Evolutionary conservation across 2,113 vertebrate genomes (phyloP).

Genomic region (Eulacestoma nigropectus): DNA sequence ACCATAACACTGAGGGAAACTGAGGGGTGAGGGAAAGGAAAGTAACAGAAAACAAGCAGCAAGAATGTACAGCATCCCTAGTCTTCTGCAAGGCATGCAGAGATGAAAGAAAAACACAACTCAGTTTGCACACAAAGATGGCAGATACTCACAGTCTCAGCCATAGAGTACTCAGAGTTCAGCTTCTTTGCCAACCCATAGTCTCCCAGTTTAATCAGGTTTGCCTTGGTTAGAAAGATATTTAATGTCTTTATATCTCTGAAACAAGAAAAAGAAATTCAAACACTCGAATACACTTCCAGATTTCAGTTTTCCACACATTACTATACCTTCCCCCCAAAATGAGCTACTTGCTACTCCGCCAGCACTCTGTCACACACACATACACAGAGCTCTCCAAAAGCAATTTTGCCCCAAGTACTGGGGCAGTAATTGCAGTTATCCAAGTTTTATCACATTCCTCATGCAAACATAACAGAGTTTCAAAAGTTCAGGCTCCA

Average conservation of each 20-base stretch:
- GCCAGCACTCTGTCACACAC: neutral
- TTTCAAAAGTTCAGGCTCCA: neutral
- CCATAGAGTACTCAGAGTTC: conserved; percentile 94
- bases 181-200: conserved; percentile 97
- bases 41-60: neutral
- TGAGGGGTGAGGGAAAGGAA: neutral
- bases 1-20: neutral
- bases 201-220: conserved; percentile 96
- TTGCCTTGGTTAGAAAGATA: conserved; percentile 98
- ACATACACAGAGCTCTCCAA: neutral
- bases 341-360: neutral
- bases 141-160: conserved; percentile 86
- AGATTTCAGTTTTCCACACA: neutral
- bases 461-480: neutral
- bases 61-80: neutral
- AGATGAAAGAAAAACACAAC: neutral
- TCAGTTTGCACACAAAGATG: neutral
- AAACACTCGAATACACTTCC: neutral
- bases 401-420: neutral
- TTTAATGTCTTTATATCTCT: conserved; percentile 99
- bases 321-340: neutral
- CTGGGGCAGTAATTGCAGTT: neutral
- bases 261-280: conserved; percentile 14
- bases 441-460: neutral
- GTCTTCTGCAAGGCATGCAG: neutral